These are phyloP conservation scores for Equus przewalskii DNA, from an alignment of 2,113 vertebrate species.

Conservation along the genomic window DNA sequence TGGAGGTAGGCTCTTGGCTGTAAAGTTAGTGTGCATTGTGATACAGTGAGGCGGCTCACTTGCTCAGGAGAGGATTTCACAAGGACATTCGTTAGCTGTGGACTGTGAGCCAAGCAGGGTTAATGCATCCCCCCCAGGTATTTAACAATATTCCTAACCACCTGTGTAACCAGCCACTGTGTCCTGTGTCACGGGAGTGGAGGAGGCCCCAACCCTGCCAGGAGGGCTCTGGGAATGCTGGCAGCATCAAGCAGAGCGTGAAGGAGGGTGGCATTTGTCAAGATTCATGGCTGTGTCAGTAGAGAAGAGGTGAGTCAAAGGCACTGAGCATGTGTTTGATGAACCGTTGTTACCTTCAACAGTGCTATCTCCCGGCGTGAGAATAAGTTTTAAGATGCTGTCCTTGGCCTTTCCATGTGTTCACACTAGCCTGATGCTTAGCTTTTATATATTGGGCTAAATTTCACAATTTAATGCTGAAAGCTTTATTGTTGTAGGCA, in stretches of 20 bases:
- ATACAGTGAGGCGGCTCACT: background rate
- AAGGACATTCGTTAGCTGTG: background rate
- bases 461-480: background rate
- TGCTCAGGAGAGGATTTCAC: background rate
- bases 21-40: background rate
- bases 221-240: background rate
- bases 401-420: background rate
- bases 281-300: background rate
- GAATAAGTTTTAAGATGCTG: background rate
- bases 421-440: background rate
- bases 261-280: background rate
- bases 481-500: background rate
- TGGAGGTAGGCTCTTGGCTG: background rate
- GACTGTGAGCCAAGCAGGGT: background rate
- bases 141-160: background rate
- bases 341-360: background rate
- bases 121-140: background rate
- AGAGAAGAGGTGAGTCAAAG: background rate
- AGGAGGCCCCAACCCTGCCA: background rate
- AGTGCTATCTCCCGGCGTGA: background rate
- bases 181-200: background rate
- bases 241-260: background rate
- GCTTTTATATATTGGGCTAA: conserved; percentile 48
- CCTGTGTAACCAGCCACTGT: background rate
- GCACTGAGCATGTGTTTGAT: background rate